Evolutionary conservation across 2,797 vertebrate species (phyloP).

Genomic region (Muscicapa comitata): DNA sequence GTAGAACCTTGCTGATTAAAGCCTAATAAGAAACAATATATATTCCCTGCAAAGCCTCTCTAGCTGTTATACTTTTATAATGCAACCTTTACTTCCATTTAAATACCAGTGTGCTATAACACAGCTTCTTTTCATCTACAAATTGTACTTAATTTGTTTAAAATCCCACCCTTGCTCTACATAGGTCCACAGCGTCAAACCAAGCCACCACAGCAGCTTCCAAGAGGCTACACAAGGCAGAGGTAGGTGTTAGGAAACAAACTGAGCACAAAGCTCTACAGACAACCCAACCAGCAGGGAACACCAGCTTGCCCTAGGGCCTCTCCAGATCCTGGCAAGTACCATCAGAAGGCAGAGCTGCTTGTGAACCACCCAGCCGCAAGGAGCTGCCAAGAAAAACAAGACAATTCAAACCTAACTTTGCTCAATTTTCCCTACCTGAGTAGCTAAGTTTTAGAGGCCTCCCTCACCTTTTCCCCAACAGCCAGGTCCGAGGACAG

Average conservation of each 20-base stretch:
- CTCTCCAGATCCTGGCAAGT: neutral
- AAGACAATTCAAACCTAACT: neutral
- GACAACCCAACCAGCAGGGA: neutral
- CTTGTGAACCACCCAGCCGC: neutral
- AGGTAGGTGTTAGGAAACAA: neutral
- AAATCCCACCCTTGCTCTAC: neutral
- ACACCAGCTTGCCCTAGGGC: neutral
- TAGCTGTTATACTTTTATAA: neutral
- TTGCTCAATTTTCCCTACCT: neutral
- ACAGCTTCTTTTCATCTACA: neutral
- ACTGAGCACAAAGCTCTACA: neutral
- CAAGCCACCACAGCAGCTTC: neutral
- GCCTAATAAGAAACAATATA: neutral
- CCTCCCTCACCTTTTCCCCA: neutral
- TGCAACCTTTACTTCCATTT: neutral
- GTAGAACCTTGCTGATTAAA: neutral
- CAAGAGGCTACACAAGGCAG: neutral
- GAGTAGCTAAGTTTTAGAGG: neutral
- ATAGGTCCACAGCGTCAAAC: neutral
- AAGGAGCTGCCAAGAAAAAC: neutral
- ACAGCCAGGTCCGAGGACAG: neutral
- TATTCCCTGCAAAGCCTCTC: neutral
- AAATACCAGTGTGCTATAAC: neutral
- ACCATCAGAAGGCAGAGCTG: neutral
- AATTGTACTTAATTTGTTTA: neutral